Conservation (phyloP, 2,797 vertebrate genomes). For the Schizopygopsis pylzovi region DNA sequence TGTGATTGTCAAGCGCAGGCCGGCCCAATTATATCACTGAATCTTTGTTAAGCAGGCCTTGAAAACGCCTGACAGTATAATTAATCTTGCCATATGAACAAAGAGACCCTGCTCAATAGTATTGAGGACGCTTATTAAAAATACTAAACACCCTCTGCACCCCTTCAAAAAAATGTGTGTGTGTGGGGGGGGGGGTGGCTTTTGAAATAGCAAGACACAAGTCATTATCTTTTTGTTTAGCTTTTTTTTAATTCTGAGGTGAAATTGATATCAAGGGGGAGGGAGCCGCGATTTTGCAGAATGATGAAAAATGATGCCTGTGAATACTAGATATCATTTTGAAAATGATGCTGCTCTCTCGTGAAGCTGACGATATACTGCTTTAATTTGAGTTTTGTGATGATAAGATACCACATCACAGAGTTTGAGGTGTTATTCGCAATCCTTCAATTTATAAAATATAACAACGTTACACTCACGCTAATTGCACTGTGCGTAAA, state of each 20-base stretch:
- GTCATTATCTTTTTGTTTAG: slow-evolving; percentile 86
- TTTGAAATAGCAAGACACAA: slow-evolving; percentile 73
- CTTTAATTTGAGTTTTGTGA: slow-evolving; percentile 79
- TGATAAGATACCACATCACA: slow-evolving; percentile 69
- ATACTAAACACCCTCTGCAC: slow-evolving; percentile 91
- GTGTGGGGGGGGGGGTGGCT: slow-evolving; percentile 3
- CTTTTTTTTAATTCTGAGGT: slow-evolving; percentile 71
- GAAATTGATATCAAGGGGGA: slow-evolving; percentile 78
- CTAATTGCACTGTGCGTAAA: slow-evolving; percentile 56
- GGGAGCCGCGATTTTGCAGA: slow-evolving; percentile 60
- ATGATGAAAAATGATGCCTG: slow-evolving; percentile 84
- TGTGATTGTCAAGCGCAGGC: slow-evolving; percentile 97
- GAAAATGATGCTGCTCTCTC: slow-evolving; percentile 70
- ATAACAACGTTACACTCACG: slow-evolving; percentile 55
- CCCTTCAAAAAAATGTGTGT: slow-evolving; percentile 77
- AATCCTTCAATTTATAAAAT: slow-evolving; percentile 57
- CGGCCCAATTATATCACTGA: slow-evolving; percentile 98
- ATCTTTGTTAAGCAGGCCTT: slow-evolving; percentile 99
- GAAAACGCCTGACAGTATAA: slow-evolving; percentile 99
- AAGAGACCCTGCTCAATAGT: slow-evolving; percentile 99
- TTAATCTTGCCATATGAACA: slow-evolving; percentile 99
- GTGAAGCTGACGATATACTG: slow-evolving; percentile 68
- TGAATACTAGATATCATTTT: slow-evolving; percentile 83
- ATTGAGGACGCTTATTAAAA: slow-evolving; percentile 99
- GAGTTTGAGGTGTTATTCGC: slow-evolving; percentile 51